Base-by-base conservation (phyloP, 2,888 invertebrate species). In the Archips xylosteana region DNA sequence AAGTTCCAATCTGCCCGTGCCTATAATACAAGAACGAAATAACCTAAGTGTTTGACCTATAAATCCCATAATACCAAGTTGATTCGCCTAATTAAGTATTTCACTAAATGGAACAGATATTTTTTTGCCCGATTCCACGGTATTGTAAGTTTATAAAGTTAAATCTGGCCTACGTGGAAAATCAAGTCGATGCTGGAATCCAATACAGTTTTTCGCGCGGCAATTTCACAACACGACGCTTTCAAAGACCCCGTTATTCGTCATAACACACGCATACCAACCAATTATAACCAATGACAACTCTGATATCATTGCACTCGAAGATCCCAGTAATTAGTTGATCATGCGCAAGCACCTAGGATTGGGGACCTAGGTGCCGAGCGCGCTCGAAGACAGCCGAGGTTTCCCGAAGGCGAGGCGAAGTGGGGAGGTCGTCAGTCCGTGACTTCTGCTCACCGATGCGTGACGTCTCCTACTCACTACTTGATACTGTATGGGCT, bases 371-470 rank as follows among this genome's bases (percentile, higher is more conserved):
- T 82, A 60, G 78, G 78, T 75, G 51, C 76, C 81, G 83, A 83
- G 79, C 71, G 69, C 57, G n/a, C 69, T 81, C 92, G 89, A 88
- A 82, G 82, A 81, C 78, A 73, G 74, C 81, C 90, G 91, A 91
- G 82, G 79, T 76, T 78, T 83, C 81, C 85, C 89, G 90, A 89
- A 87, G 85, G 79, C 78, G 81, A 76, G 79, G 80, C 79, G 83
- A 82, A 85, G 85, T 79, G 87, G 87, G 86, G 83, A 84, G 87
- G 61, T 84, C 89, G 85, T 75, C 85, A 85, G 87, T 81, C 88
- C 92, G 87, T 92, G 90, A 92, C 90, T 88, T 77, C 77, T 79
- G 77, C 72, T 75, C 87, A 88, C 84, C 91, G 83, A 83, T 86
- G 84, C 88, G 85, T 87, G 83, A 77, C 76, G 83, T 87, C 85